Evolutionary conservation across 2,113 vertebrate species (phyloP).

Genomic region (Recurvirostra avosetta): DNA sequence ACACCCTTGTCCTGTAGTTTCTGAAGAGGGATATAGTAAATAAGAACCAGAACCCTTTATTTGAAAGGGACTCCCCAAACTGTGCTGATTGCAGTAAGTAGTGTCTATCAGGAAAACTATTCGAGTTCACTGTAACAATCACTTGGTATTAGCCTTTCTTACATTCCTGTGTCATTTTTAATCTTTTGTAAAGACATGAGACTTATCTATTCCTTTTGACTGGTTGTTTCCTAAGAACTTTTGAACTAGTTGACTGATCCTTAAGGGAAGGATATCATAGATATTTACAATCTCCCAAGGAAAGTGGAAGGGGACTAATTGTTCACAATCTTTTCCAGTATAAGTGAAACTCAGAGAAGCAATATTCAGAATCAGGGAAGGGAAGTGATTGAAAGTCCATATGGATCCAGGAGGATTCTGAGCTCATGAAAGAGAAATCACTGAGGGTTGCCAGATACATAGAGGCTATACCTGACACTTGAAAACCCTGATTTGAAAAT

Average conservation of each 20-base stretch:
- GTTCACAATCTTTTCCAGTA: background rate
- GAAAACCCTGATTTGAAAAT: background rate
- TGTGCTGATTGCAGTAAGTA: background rate
- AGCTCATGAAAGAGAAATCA: background rate
- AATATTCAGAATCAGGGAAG: background rate
- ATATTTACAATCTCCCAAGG: background rate
- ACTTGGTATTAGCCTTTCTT: background rate
- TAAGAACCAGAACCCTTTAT: background rate
- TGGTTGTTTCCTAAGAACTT: background rate
- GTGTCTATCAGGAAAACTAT: background rate
- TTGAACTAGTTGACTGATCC: background rate
- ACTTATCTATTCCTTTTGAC: background rate
- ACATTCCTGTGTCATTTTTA: background rate
- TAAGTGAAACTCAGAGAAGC: background rate
- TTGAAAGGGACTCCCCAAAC: background rate
- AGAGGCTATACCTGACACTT: background rate
- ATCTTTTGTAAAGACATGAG: background rate
- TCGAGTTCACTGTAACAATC: background rate
- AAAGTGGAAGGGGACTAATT: background rate
- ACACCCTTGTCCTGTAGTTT: background rate
- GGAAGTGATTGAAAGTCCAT: background rate
- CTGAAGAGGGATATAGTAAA: background rate
- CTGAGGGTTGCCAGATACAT: background rate
- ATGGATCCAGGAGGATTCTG: background rate
- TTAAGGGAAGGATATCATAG: background rate